Evolutionary conservation across 2,888 invertebrate species (phyloP), one percentile per base, ranked within the genome.

Genomic region (Copidosoma aretas): DNA sequence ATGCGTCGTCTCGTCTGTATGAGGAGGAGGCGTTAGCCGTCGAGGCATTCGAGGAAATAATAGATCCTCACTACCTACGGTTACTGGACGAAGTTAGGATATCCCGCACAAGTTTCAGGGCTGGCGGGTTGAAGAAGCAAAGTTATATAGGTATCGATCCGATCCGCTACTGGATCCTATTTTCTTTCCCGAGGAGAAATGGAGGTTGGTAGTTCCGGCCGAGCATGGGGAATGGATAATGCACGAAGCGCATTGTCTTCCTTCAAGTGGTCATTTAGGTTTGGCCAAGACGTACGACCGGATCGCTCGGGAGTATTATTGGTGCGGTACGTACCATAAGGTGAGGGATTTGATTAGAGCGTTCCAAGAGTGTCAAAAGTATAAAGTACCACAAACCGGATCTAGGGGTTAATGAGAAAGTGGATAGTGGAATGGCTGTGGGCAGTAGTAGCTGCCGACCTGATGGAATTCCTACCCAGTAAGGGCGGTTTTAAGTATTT

Each of bases 341-440:
- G 67, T 76, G 1, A 67, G 73, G 0, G 58, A 59, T 1, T 79
- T 77, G 54, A 75, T 80, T 0, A 51, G 74, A 19, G 21, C 24
- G 0, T 80, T 78, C 63, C 10, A 12, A 0, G 64, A 25, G 1
- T 64, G 56, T 2, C 49, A 57, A n/a, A 24, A 49, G 19, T 51
- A 15, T 21, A 46, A 64, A n/a, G 49, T 25, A 1, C n/a, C 43
- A 12, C 52, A 19, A 14, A n/a, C n/a, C 8, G 15, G 14, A 14
- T 19, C 57, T 1, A 19, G 1, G 57, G 49, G 0, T 46, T 19
- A 8, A 64, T 64, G 32, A 8, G 32, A 32, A 32, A 32, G 32
- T 8, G 8, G 32, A 32, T 32, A 32, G 32, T 32, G 32, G 4
- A 32, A 8, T 5, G 32, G 8, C 32, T 8, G 4, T 32, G 64